phyloP scores from a whole-genome alignment of 2,888 invertebrate genomes.

The Drosophila sordidapex region DNA sequence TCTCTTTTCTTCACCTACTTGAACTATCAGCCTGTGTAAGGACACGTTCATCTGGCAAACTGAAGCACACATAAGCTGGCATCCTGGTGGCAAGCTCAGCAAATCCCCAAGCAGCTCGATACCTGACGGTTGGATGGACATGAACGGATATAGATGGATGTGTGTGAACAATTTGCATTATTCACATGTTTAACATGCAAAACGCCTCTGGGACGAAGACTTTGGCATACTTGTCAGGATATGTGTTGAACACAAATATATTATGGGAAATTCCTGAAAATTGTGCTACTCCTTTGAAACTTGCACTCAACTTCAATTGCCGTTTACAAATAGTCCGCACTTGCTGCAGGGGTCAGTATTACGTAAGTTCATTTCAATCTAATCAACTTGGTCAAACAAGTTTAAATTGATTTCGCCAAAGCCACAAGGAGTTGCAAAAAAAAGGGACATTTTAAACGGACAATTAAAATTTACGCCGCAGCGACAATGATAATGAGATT shows the following conservation, averaged over 20 bases:
- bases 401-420: conserved; percentile 74
- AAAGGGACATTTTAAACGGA: conserved; percentile 75
- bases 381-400: conserved; percentile 77
- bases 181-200: conserved; percentile 79
- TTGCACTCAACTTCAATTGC: conserved; percentile 30
- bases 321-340: conserved; percentile 44
- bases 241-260: conserved; percentile 22
- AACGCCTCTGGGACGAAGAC: conserved; percentile 64
- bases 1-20: conserved; percentile 19
- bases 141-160: conserved; percentile 46
- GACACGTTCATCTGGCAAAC: conserved; percentile 53
- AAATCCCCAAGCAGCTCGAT: conserved; percentile 76
- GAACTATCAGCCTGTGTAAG: conserved; percentile 50
- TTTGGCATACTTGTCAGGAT: conserved; percentile 35
- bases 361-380: conserved; percentile 78
- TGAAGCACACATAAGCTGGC: conserved; percentile 63
- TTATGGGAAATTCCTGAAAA: conserved; percentile 30
- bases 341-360: conserved; percentile 32
- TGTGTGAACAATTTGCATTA: conserved; percentile 75
- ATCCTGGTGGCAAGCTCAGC: conserved; percentile 53
- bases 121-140: conserved; percentile 70
- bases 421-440: conserved; percentile 47
- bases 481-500: conserved; percentile 80
- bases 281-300: conserved; percentile 38
- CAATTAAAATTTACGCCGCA: conserved; percentile 81